Evolutionary conservation across 2,113 vertebrate species (phyloP), one percentile per base, ranked within the genome.

Genomic region (Smithornis capensis): DNA sequence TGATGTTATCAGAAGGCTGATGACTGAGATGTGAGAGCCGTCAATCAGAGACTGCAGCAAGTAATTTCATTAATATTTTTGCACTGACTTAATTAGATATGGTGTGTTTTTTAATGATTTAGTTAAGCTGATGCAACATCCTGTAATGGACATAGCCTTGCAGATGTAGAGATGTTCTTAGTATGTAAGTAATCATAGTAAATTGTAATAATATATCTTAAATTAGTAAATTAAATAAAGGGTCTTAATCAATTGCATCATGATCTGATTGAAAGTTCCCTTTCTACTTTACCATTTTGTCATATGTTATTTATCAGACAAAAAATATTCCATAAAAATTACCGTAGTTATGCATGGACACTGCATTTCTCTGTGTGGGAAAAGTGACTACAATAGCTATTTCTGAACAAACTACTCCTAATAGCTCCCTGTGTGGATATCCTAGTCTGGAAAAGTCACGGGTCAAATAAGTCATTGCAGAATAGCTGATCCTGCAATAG

Each of bases 51-150:
- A 74, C 56, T 74, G n/a, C 21, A 55, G 56, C 40, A 74, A 88
- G 21, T 80, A 29, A 65, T 90, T 57, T 79, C 16, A 7, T 83
- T 85, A 85, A 70, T 83, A 80, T 63, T 90, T 95, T 94, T 94
- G 31, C 47, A 29, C 24, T 81, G 44, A 55, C 56, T 83, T 95
- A 86, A 94, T 96, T 94, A 86, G 59, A 65, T 77, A 42, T 24
- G 33, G 27, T 6, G 3, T 3, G 0, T 0, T 24, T 73, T 91
- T 63, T 29, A 94, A 68, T 91, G 7, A 94, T 95, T 92, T 89
- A 42, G 52, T 96, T 95, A 93, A 78, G 79, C 37, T 89, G 75
- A 86, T 93, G 86, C 70, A 96, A 93, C 57, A 94, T 94, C 85
- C 93, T 93, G 73, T 65, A 88, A 67, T 64, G 56, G 76, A 56